Conservation (phyloP, 2,113 vertebrate species). For the Oncorhynchus nerka region DNA sequence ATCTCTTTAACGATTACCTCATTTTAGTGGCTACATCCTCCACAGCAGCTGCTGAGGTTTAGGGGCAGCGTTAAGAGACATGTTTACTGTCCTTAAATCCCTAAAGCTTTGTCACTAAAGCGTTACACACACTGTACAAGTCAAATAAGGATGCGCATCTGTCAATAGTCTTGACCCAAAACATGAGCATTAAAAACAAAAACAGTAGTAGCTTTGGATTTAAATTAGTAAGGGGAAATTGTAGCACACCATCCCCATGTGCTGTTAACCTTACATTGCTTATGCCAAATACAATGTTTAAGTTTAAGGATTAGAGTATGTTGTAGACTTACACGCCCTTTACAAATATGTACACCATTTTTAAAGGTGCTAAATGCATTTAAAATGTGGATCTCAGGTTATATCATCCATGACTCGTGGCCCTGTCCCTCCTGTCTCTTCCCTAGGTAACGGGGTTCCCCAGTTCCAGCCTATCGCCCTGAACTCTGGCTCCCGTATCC, state of each 20-base stretch:
- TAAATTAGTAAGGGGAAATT: too few species aligned
- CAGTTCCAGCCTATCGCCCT: slow-evolving; percentile 95
- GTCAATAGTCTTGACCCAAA: background rate
- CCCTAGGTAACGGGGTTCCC: slow-evolving; percentile 90
- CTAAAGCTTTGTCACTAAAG: slow-evolving; percentile 43
- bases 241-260: background rate
- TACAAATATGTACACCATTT: background rate
- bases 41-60: slow-evolving; percentile 67
- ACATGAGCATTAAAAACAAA: background rate
- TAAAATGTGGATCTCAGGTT: too few species aligned
- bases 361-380: too few species aligned
- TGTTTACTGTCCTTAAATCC: slow-evolving; percentile 49
- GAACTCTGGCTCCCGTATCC: slow-evolving; percentile 87
- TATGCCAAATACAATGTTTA: background rate
- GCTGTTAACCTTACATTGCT: background rate
- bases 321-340: background rate
- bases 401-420: background rate
- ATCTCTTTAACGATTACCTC: slow-evolving; percentile 60
- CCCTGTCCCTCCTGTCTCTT: background rate
- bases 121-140: slow-evolving; percentile 28
- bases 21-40: slow-evolving; percentile 40
- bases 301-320: background rate
- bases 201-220: background rate
- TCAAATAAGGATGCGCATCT: background rate
- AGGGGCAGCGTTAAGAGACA: slow-evolving; percentile 60